A percentile compares a stretch with the other conserved stretches of the same genome.
phyloP scores from a whole-genome alignment of 2,888 invertebrate genomes.

The Euphydryas editha region DNA sequence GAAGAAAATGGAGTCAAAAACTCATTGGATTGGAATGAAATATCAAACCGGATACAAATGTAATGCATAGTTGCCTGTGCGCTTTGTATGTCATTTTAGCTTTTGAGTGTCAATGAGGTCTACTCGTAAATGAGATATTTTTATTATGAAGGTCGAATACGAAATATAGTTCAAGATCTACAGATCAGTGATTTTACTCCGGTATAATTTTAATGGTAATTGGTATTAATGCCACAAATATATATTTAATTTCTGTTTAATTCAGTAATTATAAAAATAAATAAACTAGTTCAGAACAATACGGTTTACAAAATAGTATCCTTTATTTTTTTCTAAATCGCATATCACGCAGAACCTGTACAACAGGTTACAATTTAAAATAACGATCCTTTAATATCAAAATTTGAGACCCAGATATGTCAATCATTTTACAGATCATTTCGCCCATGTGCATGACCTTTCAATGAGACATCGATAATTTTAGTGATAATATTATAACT shows the following conservation, averaged over 20 bases:
- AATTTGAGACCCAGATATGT: conserved; percentile 59
- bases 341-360: conserved; percentile 51
- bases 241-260: neutral
- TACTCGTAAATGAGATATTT: conserved; percentile 35
- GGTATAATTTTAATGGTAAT: neutral
- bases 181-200: neutral
- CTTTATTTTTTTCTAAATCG: conserved; percentile 28
- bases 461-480: conserved; percentile 58
- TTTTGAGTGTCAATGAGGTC: conserved; percentile 16
- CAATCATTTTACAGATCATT: conserved; percentile 50
- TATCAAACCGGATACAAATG: conserved; percentile 6
- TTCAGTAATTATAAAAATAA: neutral
- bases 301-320: conserved; percentile 9
- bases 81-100: neutral
- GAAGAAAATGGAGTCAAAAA: neutral
- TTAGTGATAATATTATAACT: neutral
- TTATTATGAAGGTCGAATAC: conserved; percentile 42
- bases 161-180: conserved; percentile 43
- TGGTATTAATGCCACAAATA: neutral
- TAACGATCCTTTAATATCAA: conserved; percentile 52
- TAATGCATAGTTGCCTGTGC: conserved; percentile 12
- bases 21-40: conserved; percentile 6
- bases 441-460: conserved; percentile 51
- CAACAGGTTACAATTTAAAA: conserved; percentile 46
- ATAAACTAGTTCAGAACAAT: neutral